phyloP scores from a whole-genome alignment of 2,113 vertebrate species.

The Microcebus murinus region DNA sequence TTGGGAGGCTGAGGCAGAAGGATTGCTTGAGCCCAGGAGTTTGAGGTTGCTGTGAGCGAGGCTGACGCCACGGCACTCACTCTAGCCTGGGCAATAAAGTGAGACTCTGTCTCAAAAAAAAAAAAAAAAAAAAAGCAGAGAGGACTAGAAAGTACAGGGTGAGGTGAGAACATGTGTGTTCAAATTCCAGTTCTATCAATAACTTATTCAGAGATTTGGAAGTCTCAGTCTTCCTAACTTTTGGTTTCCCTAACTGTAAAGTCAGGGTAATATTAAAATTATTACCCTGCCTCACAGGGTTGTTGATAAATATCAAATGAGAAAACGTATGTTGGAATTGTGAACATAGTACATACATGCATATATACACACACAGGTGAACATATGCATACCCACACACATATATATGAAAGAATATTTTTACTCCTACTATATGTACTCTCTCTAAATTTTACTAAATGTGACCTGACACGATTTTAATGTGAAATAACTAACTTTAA shows the following conservation, averaged over 20 bases:
- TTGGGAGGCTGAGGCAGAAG: no score
- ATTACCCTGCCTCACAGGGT: background rate
- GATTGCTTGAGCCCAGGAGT: no score
- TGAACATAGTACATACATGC: background rate
- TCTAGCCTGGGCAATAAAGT: no score
- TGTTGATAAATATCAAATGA: background rate
- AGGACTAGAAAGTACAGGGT: background rate
- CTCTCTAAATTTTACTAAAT: conserved; percentile 32
- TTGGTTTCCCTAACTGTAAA: background rate
- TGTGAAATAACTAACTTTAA: background rate
- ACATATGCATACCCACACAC: background rate
- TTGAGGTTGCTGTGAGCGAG: no score
- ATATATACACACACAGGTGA: background rate
- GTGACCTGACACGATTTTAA: background rate
- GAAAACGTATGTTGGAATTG: background rate
- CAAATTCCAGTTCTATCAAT: background rate
- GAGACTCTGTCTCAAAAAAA: no score
- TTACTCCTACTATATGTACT: background rate
- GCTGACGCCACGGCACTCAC: no score
- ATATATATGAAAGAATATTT: background rate
- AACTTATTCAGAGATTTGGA: background rate
- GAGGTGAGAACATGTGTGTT: background rate
- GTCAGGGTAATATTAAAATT: background rate
- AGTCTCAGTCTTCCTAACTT: background rate
- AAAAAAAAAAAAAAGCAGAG: background rate